phyloP scores from a whole-genome alignment of 2,113 vertebrate species.

The Gadus chalcogrammus region DNA sequence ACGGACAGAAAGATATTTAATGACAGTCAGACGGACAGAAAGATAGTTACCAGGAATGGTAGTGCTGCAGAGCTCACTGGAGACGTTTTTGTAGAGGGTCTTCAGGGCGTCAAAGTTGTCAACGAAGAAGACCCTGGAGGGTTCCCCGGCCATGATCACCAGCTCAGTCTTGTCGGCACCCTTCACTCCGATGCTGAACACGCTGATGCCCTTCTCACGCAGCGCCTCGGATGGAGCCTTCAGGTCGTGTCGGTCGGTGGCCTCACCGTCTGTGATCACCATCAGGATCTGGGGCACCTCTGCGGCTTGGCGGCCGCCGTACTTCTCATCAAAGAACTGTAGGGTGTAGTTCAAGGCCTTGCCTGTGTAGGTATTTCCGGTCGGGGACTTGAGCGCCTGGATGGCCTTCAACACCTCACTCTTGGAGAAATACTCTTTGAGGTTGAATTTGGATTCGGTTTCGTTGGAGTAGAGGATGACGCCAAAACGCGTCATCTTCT shows the following conservation, averaged over 20 bases:
- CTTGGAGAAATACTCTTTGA: conserved; percentile 58
- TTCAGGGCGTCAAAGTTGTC: conserved; percentile 62
- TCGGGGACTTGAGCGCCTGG: neutral
- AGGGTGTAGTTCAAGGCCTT: conserved; percentile 66
- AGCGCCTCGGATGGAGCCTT: conserved; percentile 39
- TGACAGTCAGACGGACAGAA: neutral
- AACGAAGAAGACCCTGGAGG: conserved; percentile 64
- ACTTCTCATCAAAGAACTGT: conserved; percentile 48
- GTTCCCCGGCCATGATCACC: conserved; percentile 58
- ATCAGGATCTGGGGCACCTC: conserved; percentile 70
- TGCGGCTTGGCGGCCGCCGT: conserved; percentile 58
- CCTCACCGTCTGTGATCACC: conserved; percentile 76
- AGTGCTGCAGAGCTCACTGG: conserved; percentile 60
- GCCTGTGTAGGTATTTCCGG: conserved; percentile 64
- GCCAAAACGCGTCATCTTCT: conserved; percentile 68
- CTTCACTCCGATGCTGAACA: conserved; percentile 76
- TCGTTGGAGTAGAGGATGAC: conserved; percentile 61
- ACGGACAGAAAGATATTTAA: neutral
- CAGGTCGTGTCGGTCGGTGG: conserved; percentile 54
- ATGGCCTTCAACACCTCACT: conserved; percentile 61
- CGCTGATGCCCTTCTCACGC: conserved; percentile 36
- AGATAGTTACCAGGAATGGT: conserved; percentile 71
- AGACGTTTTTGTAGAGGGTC: conserved; percentile 65
- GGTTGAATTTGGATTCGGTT: conserved; percentile 49
- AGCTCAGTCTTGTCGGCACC: conserved; percentile 60